Evolutionary conservation across 2,797 vertebrate species (phyloP).

Genomic region (Pelobates cultripes): DNA sequence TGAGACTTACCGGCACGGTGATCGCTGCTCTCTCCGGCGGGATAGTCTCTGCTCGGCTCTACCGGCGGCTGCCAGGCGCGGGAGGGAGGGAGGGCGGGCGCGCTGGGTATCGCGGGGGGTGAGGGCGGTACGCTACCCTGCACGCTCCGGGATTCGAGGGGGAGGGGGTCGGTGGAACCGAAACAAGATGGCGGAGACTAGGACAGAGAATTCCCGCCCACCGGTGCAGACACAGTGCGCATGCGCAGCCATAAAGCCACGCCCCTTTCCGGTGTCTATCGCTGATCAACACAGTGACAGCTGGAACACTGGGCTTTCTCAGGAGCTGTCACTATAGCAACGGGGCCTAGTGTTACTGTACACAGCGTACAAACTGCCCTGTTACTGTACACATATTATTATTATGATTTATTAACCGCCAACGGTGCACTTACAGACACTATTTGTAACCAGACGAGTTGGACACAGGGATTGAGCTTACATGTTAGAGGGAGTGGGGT

Average conservation of each 20-base stretch:
- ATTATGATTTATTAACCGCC: too few relatives aligned
- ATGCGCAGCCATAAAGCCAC: neutral
- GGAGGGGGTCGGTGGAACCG: constrained; percentile 51
- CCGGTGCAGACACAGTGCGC: neutral
- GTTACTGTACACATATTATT: too few relatives aligned
- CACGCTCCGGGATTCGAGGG: constrained; percentile 33
- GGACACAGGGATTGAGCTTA: too few relatives aligned
- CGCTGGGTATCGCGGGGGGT: too few relatives aligned
- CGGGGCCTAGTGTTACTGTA: neutral
- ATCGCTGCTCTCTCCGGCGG: too few relatives aligned
- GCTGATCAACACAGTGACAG: neutral
- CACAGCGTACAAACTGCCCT: neutral
- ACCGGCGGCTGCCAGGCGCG: too few relatives aligned
- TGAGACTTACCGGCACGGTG: too few relatives aligned
- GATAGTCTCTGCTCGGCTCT: too few relatives aligned
- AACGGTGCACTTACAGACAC: too few relatives aligned
- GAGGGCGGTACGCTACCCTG: neutral
- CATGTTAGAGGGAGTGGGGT: too few relatives aligned
- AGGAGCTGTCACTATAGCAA: neutral
- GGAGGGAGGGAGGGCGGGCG: too few relatives aligned
- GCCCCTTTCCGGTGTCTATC: neutral
- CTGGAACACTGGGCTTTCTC: neutral
- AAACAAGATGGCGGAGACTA: constrained; percentile 51
- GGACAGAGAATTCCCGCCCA: constrained; percentile 10
- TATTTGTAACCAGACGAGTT: too few relatives aligned